Percentiles rank a stretch among this genome's conserved stretches.
phyloP scores from a whole-genome alignment of 2,113 vertebrate genomes.

The Syngnathus floridae region DNA sequence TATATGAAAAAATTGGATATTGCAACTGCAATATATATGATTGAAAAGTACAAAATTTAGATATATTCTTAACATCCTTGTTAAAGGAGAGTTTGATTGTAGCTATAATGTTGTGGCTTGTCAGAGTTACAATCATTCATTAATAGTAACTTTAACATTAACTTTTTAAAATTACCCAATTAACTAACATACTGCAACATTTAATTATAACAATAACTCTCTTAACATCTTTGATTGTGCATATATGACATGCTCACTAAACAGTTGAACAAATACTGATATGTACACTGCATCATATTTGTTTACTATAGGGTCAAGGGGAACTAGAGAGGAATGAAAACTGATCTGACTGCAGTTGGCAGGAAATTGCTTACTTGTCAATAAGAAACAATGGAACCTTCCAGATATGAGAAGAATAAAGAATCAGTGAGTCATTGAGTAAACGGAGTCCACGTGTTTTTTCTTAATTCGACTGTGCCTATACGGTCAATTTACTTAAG shows the following conservation, averaged over 20 bases:
- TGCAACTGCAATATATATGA: background rate
- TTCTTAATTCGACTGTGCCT: background rate
- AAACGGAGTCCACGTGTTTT: background rate
- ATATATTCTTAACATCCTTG: background rate
- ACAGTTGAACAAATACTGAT: background rate
- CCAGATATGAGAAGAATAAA: background rate
- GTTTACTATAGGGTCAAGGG: too few species aligned
- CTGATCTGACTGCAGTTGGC: conserved; percentile 3
- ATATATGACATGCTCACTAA: background rate
- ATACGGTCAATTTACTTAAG: background rate
- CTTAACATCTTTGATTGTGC: background rate
- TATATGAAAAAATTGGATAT: background rate
- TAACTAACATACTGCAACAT: too few species aligned
- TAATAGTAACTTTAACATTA: background rate
- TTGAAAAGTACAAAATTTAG: background rate
- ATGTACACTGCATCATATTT: background rate
- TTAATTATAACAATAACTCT: too few species aligned
- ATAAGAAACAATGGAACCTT: background rate
- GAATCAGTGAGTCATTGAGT: background rate
- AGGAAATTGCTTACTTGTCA: conserved; percentile 1
- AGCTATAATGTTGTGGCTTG: background rate
- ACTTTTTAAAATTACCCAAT: background rate
- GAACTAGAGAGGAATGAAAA: background rate
- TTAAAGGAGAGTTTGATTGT: background rate
- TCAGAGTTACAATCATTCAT: background rate